phyloP scores from a whole-genome alignment of 1,140 invertebrate species.

The Anthonomus grandis region DNA sequence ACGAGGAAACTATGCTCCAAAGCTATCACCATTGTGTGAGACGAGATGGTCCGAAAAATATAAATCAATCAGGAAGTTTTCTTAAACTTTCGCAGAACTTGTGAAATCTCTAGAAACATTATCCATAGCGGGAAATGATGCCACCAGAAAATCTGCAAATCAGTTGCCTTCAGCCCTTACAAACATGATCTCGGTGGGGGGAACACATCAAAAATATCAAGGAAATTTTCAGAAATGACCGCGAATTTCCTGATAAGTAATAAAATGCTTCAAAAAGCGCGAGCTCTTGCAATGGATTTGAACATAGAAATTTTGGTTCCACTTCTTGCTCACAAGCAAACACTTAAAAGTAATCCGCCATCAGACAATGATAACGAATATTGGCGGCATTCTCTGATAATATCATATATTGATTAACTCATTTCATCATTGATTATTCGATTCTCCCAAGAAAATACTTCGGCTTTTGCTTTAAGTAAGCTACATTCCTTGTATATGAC shows the following conservation, averaged over 20 bases:
- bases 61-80: constrained; percentile 21
- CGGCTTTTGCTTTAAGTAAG: constrained; percentile 21
- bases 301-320: constrained; percentile 13
- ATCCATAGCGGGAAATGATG: constrained; percentile 13
- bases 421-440: constrained; percentile 20
- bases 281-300: constrained; percentile 8
- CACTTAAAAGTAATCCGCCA: constrained; percentile 14
- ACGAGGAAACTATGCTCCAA: constrained; percentile 16
- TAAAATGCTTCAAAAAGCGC: no score
- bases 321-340: constrained; percentile 13
- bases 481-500: constrained; percentile 17
- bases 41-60: constrained; percentile 31
- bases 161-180: constrained; percentile 22
- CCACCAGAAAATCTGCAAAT: constrained; percentile 22
- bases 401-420: constrained; percentile 19
- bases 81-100: constrained; percentile 21
- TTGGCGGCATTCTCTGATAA: constrained; percentile 15
- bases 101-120: constrained; percentile 21
- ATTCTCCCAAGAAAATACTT: constrained; percentile 21
- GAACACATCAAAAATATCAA: constrained; percentile 12
- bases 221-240: constrained; percentile 11
- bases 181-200: constrained; percentile 13
- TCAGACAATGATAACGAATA: constrained; percentile 20
- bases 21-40: constrained; percentile 15
- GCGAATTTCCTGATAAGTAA: background rate